Evolutionary conservation across 2,113 vertebrate genomes (phyloP), one percentile per base, ranked within the genome.

Genomic region (Malurus alboscapulatus): DNA sequence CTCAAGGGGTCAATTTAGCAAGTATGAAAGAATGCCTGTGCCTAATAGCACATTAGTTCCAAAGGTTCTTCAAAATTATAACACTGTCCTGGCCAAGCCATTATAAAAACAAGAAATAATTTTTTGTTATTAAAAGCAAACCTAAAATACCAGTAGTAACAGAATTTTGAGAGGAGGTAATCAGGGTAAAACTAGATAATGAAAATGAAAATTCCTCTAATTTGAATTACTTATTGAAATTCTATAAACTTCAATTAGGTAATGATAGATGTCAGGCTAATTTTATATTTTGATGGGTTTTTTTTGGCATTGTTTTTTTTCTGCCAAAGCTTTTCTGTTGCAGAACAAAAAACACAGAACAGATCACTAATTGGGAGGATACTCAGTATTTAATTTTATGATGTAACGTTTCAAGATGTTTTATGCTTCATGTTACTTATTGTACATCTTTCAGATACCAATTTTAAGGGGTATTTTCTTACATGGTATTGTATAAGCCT

Each of bases 121-220:
- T 77, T 47, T 67, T 30, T n/a, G 11, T 17, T 61, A 73, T 62
- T 80, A 69, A 34, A 51, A 81, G 24, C 16, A 67, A 91, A 78
- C 13, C 29, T 72, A 91, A 91, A 90, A 89, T 63, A 59, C 7
- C 38, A 82, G 12, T 55, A 36, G 10, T 51, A 90, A 73, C 20
- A 77, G 36, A 53, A 84, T 82, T 93, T 63, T 68, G 27, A 68
- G 30, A 84, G 27, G 21, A 81, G 3, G 1, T 51, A 84, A 95
- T 76, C 19, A 48, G 17, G 14, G 91, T 91, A 63, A 79, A 85
- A 57, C 59, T 80, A 90, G 55, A 77, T 94, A 82, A 92, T 84
- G 2, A 71, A 88, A 91, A 77, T 58, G 88, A 29, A 10, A 68
- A 94, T 84, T 94, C 42, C n/a, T 83, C 59, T 66, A 72, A 73